Conservation (phyloP, 2,888 invertebrate genomes). For the Dinocampus coccinellae region DNA sequence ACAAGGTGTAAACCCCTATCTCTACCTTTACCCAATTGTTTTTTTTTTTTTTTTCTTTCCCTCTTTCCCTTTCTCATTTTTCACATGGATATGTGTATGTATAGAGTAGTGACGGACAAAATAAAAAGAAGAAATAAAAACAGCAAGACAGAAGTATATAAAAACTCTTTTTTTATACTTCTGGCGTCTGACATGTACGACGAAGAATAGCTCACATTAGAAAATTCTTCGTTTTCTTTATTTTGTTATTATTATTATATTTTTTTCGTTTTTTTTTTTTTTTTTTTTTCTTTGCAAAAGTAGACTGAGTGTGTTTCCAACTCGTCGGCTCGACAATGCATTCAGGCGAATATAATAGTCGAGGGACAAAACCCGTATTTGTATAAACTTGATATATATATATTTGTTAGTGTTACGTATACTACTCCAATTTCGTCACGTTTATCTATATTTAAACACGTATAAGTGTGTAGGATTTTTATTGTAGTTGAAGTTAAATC, state of each 20-base stretch:
- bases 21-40: constrained; percentile 31
- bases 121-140: neutral
- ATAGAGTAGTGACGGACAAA: neutral
- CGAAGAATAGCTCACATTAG: neutral
- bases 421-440: too few species aligned
- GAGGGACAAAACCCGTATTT: too few species aligned
- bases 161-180: constrained; percentile 11
- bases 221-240: neutral
- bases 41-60: neutral
- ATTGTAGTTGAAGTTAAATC: too few species aligned
- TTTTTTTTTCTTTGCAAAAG: neutral
- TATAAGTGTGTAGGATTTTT: too few species aligned
- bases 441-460: too few species aligned
- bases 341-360: neutral
- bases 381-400: too few species aligned
- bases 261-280: neutral
- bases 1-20: constrained; percentile 40
- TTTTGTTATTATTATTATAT: too few species aligned
- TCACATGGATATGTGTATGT: neutral
- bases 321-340: neutral
- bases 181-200: constrained; percentile 21
- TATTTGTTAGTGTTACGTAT: too few species aligned
- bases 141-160: neutral
- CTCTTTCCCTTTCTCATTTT: neutral
- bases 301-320: constrained; percentile 11